These are phyloP conservation scores for Turritopsis rubra DNA, from an alignment of 30 jellyfish, hydroid and myxozoan species.

Conservation along the genomic window DNA sequence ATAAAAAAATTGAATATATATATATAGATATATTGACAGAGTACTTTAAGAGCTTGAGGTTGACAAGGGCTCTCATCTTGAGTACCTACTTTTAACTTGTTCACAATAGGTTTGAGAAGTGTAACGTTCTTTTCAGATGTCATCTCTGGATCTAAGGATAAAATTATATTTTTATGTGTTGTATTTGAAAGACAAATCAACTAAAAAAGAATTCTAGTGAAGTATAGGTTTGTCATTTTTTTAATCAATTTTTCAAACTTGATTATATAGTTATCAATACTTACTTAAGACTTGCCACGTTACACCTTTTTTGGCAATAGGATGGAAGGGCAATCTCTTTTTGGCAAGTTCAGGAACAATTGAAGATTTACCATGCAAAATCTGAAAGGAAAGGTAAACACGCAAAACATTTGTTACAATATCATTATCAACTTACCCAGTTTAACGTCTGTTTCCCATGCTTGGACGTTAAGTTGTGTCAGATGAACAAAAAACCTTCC, in stretches of 20 bases:
- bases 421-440: no score
- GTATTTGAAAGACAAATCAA: neutral
- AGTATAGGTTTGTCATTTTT: no score
- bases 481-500: neutral
- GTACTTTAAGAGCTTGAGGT: no score
- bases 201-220: neutral
- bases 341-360: conserved; percentile 53
- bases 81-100: conserved; percentile 47
- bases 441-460: no score
- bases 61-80: neutral
- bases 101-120: conserved; percentile 46
- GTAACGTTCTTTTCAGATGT: conserved; percentile 48
- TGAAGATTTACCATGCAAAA: conserved; percentile 47
- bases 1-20: no score
- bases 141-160: conserved; percentile 64
- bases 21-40: no score
- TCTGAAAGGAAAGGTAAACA: conserved; percentile 38
- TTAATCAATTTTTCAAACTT: no score
- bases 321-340: conserved; percentile 81
- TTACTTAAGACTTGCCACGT: conserved; percentile 21
- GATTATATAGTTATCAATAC: no score
- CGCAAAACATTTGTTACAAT: no score
- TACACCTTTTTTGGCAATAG: conserved; percentile 29
- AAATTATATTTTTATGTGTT: neutral
- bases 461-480: no score